Evolutionary conservation across 2,797 vertebrate species (phyloP).

Genomic region (Oryzias sinensis): DNA sequence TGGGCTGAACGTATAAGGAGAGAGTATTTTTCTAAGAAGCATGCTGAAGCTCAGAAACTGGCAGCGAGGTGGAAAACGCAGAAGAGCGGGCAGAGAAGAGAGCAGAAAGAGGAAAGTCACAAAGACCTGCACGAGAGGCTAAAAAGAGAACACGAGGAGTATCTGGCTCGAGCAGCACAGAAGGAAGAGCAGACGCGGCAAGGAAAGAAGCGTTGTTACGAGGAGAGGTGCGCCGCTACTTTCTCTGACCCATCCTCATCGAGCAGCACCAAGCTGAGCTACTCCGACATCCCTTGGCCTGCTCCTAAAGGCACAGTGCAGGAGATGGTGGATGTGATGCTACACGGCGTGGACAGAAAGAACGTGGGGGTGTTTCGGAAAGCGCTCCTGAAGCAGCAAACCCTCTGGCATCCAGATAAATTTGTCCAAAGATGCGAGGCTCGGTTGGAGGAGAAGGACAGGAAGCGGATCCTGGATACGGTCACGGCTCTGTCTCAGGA

Average conservation of each 20-base stretch:
- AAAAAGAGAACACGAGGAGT: constrained; percentile 79
- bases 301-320: constrained; percentile 74
- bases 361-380: constrained; percentile 75
- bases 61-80: constrained; percentile 36
- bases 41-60: constrained; percentile 62
- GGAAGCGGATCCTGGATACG: constrained; percentile 77
- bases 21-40: constrained; percentile 79
- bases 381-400: constrained; percentile 80
- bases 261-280: constrained; percentile 66
- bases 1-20: constrained; percentile 80
- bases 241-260: constrained; percentile 41
- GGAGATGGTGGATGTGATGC: constrained; percentile 84
- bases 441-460: constrained; percentile 78
- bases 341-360: constrained; percentile 77
- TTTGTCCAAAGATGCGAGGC: constrained; percentile 85
- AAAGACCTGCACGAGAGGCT: constrained; percentile 61
- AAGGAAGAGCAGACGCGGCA: constrained; percentile 78
- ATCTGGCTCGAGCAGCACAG: constrained; percentile 71
- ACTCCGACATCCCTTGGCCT: constrained; percentile 87
- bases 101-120: constrained; percentile 47
- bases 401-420: constrained; percentile 88
- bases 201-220: constrained; percentile 73
- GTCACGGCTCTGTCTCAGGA: constrained; percentile 88
- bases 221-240: constrained; percentile 70
- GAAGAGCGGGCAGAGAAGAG: constrained; percentile 37